Percentiles rank a stretch among this genome's conserved stretches.
phyloP scores from a whole-genome alignment of 2,888 invertebrate genomes.

The Agrotis exclamationis region DNA sequence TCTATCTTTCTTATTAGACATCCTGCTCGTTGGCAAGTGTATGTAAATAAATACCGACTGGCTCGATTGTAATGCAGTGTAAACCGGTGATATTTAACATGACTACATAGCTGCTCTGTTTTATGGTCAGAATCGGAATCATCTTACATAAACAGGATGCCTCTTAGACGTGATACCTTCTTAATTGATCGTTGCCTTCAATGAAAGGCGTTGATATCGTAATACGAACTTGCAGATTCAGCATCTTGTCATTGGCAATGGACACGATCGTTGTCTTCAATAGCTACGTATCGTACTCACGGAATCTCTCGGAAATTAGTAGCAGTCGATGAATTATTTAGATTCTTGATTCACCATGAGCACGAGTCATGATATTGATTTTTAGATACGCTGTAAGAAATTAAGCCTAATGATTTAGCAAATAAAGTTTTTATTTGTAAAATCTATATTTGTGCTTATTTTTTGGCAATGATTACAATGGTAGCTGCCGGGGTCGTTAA shows the following conservation, averaged over 20 bases:
- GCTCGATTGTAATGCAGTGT: slow-evolving; percentile 48
- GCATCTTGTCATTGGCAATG: slow-evolving; percentile 36
- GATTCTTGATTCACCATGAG: slow-evolving; percentile 26
- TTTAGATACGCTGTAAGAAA: slow-evolving; percentile 21
- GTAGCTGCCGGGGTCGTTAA: slow-evolving; percentile 68
- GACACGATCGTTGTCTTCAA: slow-evolving; percentile 2
- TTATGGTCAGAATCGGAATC: slow-evolving; percentile 61
- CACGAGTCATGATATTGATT: slow-evolving; percentile 15
- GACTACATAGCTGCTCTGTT: slow-evolving; percentile 36
- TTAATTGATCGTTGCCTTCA: slow-evolving; percentile 34
- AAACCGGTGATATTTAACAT: slow-evolving; percentile 43
- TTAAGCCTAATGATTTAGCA: slow-evolving; percentile 35
- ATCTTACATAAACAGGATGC: slow-evolving; percentile 71
- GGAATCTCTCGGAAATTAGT: slow-evolving; percentile 37
- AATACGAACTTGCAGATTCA: slow-evolving; percentile 47
- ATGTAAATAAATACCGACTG: slow-evolving; percentile 43
- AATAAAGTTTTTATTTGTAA: slow-evolving; percentile 33
- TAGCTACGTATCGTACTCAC: slow-evolving; percentile 19
- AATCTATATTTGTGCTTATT: slow-evolving; percentile 47
- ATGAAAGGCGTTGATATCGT: slow-evolving; percentile 33
- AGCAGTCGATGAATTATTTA: slow-evolving; percentile 42
- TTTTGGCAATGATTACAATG: slow-evolving; percentile 51
- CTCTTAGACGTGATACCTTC: slow-evolving; percentile 52
- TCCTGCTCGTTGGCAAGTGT: slow-evolving; percentile 8
- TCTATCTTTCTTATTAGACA: slow-evolving; percentile 5